These are phyloP conservation scores for Temnothorax curvispinosus DNA, from an alignment of 1,140 invertebrate genomes.

Conservation along the genomic window DNA sequence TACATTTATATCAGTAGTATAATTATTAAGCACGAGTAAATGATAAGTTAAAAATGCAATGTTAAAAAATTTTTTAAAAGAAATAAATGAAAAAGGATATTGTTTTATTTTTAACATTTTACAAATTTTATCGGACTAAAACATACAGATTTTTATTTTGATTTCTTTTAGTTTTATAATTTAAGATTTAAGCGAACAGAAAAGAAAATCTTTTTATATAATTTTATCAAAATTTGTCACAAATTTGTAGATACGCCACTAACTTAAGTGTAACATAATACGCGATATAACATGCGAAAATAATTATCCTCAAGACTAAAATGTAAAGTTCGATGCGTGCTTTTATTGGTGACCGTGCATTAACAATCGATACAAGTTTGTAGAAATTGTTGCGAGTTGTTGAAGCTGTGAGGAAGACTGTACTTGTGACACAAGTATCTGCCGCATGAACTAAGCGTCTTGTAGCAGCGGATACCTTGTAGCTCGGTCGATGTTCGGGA, in stretches of 20 bases:
- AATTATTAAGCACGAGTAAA: not conserved
- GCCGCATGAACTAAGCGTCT: conserved; percentile 35
- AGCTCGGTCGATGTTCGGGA: conserved; percentile 14
- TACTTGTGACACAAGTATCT: conserved; percentile 38
- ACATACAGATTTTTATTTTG: not conserved
- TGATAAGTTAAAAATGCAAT: not conserved
- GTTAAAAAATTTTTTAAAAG: not conserved
- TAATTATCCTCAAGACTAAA: conserved; percentile 12
- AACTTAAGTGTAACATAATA: not conserved
- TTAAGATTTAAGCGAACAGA: not conserved
- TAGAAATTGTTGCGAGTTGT: conserved; percentile 47
- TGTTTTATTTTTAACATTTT: not conserved
- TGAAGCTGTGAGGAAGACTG: conserved; percentile 14
- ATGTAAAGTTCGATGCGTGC: not conserved
- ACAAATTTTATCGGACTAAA: not conserved
- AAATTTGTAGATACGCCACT: not conserved
- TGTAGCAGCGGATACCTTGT: conserved; percentile 36
- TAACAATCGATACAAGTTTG: conserved; percentile 38
- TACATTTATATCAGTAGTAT: not conserved
- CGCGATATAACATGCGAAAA: not conserved
- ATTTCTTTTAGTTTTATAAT: not conserved
- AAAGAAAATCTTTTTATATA: not conserved
- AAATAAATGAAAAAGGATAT: not conserved
- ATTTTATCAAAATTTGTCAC: not conserved
- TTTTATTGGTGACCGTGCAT: not conserved